Base-by-base conservation (phyloP, 2,888 invertebrate genomes). In the Melanostoma scalare region DNA sequence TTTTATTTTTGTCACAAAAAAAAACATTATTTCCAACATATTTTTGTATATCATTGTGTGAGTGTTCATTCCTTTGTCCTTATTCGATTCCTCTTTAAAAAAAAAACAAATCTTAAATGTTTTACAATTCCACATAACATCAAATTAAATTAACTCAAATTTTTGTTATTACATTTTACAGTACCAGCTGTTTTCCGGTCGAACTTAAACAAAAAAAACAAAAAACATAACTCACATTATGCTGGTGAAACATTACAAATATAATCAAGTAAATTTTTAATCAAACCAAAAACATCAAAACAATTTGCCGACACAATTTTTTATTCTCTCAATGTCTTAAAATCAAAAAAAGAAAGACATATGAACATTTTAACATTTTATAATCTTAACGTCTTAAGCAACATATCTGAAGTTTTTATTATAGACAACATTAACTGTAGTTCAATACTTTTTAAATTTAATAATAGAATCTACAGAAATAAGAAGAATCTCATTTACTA, bases 121-220 rank as follows among this genome's bases (percentile, higher is more conserved):
- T 42, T 42, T 42, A 8, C 6, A n/a, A 3, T 42, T 42, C 6
- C 6, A 42, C 8, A 42, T 8, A 9, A 42, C 6, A 40, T 74
- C 50, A n/a, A 6, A 84, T 85, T 86, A 85, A 89, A 88, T 87
- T 88, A 87, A 88, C 53, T 87, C 85, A 93, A 92, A 92, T 88
- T 85, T 81, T 86, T 75, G 75, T 85, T 86, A 63, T 81, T 85
- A 85, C 77, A 85, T 88, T 89, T 94, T 94, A 90, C 94, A 94
- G 94, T 93, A 93, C 91, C 93, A 94, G 92, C 93, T 94, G 92
- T 93, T 94, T 93, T 93, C 93, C 92, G 93, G 93, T 92, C 93
- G 93, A 92, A 92, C 93, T 89, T 93, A 94, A 93, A 88, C 63
- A 87, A 81, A 86, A 76, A 85, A 69, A 30, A 48, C 46, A 69